phyloP scores from a whole-genome alignment of 2,113 vertebrate genomes.

The Craseonycteris thonglongyai region DNA sequence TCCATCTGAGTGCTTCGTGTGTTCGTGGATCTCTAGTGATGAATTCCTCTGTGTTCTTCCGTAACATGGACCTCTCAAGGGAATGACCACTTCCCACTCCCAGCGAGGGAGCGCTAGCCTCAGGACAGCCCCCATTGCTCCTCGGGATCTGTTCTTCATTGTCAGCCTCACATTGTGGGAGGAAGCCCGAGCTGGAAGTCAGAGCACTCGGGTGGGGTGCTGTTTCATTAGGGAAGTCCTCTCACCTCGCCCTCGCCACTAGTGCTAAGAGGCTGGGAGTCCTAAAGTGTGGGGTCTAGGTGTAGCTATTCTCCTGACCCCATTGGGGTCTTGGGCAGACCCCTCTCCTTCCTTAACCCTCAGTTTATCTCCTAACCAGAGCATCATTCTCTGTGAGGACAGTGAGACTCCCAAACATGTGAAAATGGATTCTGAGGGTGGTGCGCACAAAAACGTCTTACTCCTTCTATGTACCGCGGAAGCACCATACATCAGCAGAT shows the following conservation, averaged over 20 bases:
- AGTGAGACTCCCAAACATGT: not conserved
- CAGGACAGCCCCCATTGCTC: not conserved
- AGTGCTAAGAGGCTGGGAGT: not conserved
- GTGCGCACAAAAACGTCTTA: not conserved
- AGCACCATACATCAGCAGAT: too few relatives aligned
- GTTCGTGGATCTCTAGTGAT: not conserved
- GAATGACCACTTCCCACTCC: not conserved
- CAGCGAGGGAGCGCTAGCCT: not conserved
- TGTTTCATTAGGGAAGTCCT: not conserved
- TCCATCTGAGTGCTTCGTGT: not conserved
- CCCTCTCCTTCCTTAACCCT: not conserved
- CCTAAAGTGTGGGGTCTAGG: not conserved
- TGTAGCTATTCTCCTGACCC: not conserved
- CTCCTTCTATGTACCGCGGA: not conserved
- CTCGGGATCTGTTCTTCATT: not conserved
- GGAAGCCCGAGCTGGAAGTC: not conserved
- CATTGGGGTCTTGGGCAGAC: too few relatives aligned
- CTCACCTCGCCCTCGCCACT: not conserved
- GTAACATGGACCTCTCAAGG: not conserved
- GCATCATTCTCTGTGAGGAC: not conserved
- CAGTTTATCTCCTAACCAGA: not conserved
- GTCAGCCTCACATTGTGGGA: not conserved
- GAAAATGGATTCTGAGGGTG: not conserved
- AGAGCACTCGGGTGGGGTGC: not conserved
- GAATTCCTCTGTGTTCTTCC: not conserved